phyloP scores from a whole-genome alignment of 1,140 invertebrate species.

The Aphaenogaster ashmeadi region DNA sequence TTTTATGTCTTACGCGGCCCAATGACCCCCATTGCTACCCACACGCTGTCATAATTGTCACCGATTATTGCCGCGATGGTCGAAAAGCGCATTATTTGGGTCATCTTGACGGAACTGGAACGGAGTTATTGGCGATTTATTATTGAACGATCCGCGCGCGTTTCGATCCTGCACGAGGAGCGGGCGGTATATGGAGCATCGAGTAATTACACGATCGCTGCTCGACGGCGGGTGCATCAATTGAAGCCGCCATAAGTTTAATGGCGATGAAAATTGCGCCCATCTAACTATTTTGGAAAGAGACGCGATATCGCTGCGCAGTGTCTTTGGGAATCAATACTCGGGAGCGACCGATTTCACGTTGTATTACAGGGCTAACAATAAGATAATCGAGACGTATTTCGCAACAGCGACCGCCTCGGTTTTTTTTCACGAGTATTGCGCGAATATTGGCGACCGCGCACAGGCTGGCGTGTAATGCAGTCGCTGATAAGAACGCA shows the following conservation, averaged over 20 bases:
- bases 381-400: neutral
- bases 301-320: neutral
- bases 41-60: constrained; percentile 64
- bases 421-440: constrained; percentile 14
- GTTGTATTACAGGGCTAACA: neutral
- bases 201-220: constrained; percentile 55
- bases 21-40: constrained; percentile 63
- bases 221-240: constrained; percentile 11
- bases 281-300: constrained; percentile 3
- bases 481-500: constrained; percentile 24
- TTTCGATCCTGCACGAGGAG: constrained; percentile 39
- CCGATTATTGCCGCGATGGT: constrained; percentile 62
- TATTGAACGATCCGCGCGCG: constrained; percentile 55
- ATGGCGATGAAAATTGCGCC: constrained; percentile 13
- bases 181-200: constrained; percentile 59
- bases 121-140: constrained; percentile 64
- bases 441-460: neutral
- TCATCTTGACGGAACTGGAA: constrained; percentile 67
- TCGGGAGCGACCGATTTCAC: neutral
- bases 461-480: neutral
- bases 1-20: constrained; percentile 38
- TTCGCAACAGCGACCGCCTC: neutral
- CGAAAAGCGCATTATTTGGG: constrained; percentile 60
- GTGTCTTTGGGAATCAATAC: neutral
- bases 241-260: constrained; percentile 38